These are phyloP conservation scores for Asarcornis scutulata DNA, from an alignment of 2,113 vertebrate species.

Conservation along the genomic window DNA sequence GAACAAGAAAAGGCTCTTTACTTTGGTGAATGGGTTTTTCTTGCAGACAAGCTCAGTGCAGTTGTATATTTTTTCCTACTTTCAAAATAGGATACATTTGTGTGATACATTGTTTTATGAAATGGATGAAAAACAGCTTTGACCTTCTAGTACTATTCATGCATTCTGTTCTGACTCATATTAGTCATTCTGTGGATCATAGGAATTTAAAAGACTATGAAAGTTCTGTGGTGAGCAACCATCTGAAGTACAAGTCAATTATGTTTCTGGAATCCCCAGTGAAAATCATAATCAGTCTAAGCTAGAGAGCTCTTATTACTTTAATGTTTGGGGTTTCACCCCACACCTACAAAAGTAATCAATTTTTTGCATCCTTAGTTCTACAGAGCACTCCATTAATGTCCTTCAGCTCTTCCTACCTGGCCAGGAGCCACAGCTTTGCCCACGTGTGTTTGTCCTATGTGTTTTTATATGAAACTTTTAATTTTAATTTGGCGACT, in stretches of 20 bases:
- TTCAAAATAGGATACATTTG: background rate
- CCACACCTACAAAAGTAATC: background rate
- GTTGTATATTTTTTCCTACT: background rate
- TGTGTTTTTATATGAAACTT: background rate
- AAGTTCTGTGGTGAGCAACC: background rate
- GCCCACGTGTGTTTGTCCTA: background rate
- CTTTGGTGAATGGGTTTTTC: background rate
- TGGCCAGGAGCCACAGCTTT: background rate
- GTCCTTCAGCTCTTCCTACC: background rate
- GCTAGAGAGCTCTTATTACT: background rate
- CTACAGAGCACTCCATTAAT: background rate
- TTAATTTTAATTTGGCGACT: background rate
- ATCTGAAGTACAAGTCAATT: background rate
- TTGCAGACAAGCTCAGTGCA: background rate
- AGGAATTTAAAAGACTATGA: background rate
- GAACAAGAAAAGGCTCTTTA: background rate
- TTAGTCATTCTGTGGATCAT: background rate
- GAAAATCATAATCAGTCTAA: background rate
- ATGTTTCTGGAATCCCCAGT: background rate
- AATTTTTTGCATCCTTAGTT: background rate
- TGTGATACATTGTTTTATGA: background rate
- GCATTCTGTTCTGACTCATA: background rate
- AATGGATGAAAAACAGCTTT: background rate
- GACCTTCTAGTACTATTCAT: background rate
- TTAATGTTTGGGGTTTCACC: background rate